Evolutionary conservation across 2,888 invertebrate genomes (phyloP).

Genomic region (Omphaloscelis lunosa): DNA sequence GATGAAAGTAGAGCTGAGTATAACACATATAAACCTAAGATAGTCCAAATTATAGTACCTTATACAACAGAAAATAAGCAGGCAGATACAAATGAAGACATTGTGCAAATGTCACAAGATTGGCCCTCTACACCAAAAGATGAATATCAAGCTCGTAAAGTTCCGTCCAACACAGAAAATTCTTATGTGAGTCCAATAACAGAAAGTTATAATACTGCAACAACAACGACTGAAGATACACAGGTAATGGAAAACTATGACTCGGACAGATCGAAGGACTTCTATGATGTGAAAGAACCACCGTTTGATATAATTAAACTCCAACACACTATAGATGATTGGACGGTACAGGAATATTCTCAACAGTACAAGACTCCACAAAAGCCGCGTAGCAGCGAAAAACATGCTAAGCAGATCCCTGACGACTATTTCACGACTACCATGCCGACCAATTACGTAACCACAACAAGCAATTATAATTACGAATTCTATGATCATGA

Average conservation of each 20-base stretch:
- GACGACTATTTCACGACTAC: slow-evolving; percentile 93
- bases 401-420: slow-evolving; percentile 94
- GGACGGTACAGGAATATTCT: slow-evolving; percentile 95
- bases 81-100: slow-evolving; percentile 63
- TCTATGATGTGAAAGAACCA: slow-evolving; percentile 88
- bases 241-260: slow-evolving; percentile 87
- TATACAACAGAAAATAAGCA: slow-evolving; percentile 91
- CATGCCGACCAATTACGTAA: slow-evolving; percentile 82
- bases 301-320: slow-evolving; percentile 93
- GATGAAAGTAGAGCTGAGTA: slow-evolving; percentile 80
- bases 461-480: slow-evolving; percentile 79
- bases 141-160: slow-evolving; percentile 87
- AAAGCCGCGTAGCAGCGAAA: slow-evolving; percentile 89
- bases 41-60: slow-evolving; percentile 95
- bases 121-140: slow-evolving; percentile 78
- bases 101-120: slow-evolving; percentile 86
- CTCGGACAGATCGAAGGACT: slow-evolving; percentile 86
- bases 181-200: slow-evolving; percentile 67
- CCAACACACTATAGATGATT: slow-evolving; percentile 96
- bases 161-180: slow-evolving; percentile 81
- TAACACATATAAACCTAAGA: slow-evolving; percentile 90
- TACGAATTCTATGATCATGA: slow-evolving; percentile 87
- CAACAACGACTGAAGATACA: slow-evolving; percentile 78
- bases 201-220: slow-evolving; percentile 75
- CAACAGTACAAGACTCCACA: slow-evolving; percentile 87